Evolutionary conservation across 2,888 invertebrate species (phyloP).

Genomic region (Oxytorus armatus): DNA sequence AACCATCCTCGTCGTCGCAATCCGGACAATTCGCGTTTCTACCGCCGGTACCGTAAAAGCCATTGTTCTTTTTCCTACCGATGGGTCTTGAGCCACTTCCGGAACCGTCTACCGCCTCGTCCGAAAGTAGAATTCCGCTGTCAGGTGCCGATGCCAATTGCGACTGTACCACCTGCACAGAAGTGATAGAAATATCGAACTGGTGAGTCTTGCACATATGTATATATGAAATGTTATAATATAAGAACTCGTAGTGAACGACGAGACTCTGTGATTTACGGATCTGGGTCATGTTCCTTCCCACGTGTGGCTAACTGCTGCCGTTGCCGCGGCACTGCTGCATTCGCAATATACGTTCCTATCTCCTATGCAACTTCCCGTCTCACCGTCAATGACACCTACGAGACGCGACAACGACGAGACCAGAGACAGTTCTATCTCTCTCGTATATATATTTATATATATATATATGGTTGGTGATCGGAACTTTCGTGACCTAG

Average conservation of each 20-base stretch:
- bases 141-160: slow-evolving; percentile 82
- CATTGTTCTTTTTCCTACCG: slow-evolving; percentile 71
- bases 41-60: slow-evolving; percentile 68
- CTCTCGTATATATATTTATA: neutral
- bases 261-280: slow-evolving; percentile 59
- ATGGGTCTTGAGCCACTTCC: slow-evolving; percentile 80
- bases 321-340: slow-evolving; percentile 6
- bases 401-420: slow-evolving; percentile 57
- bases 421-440: neutral
- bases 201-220: neutral
- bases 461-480: slow-evolving; percentile 8
- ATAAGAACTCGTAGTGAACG: neutral
- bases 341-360: slow-evolving; percentile 15
- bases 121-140: slow-evolving; percentile 78
- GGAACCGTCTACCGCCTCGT: slow-evolving; percentile 82
- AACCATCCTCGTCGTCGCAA: slow-evolving; percentile 68
- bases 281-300: slow-evolving; percentile 64
- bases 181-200: slow-evolving; percentile 11
- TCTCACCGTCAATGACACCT: slow-evolving; percentile 67
- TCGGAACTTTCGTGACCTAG: slow-evolving; percentile 65
- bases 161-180: slow-evolving; percentile 78
- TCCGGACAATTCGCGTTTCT: slow-evolving; percentile 73
- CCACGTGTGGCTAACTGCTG: slow-evolving; percentile 47
- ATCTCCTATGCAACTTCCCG: slow-evolving; percentile 59
- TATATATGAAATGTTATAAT: slow-evolving; percentile 14